Base-by-base conservation (phyloP, 2,797 vertebrate genomes). In the Crax fasciolata region DNA sequence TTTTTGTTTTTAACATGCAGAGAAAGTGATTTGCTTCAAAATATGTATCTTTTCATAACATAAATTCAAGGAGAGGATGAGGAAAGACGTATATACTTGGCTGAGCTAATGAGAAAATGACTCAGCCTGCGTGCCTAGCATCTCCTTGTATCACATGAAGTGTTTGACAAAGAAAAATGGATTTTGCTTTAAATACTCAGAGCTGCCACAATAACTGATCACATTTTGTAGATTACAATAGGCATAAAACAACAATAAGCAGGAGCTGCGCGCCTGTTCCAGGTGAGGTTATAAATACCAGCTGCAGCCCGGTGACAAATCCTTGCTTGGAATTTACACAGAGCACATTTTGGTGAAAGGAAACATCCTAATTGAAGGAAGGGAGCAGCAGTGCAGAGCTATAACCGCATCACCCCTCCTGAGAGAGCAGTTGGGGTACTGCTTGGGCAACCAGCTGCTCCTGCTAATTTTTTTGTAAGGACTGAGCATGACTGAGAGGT, bases 131-230 rank as follows among this genome's bases (percentile, higher is more conserved):
- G n/a, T 94, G 89, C 92, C 79, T 84, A 39, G 80, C 85, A 83
- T 95, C 84, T 87, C 74, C 74, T 95, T 27, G 1, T 70, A 85
- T 93, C 93, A 51, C 43, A 24, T 35, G 30, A 91, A 96, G 87
- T 44, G 38, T 65, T 75, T 97, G 97, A 98, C 97, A 96, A 92
- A 97, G 97, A 97, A 97, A 96, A 97, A 97, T 89, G 88, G 92
- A 84, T 85, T 96, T 97, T 96, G 66, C 44, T 38, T 97, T 92
- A 95, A 95, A 93, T 67, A 43, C 63, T 86, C 32, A 8, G 58
- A 87, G 84, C 82, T 0, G 0, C 82, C 78, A 76, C 61, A 43
- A 63, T 58, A 87, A 48, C 89, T 28, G 90, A 94, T 94, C 63
- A 24, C 76, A 71, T 90, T 61, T 82, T 76, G 63, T 70, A 89